A percentile compares a stretch with the other conserved stretches of the same genome.
phyloP scores from a whole-genome alignment of 1,140 invertebrate species.

The Holotrichia oblita region DNA sequence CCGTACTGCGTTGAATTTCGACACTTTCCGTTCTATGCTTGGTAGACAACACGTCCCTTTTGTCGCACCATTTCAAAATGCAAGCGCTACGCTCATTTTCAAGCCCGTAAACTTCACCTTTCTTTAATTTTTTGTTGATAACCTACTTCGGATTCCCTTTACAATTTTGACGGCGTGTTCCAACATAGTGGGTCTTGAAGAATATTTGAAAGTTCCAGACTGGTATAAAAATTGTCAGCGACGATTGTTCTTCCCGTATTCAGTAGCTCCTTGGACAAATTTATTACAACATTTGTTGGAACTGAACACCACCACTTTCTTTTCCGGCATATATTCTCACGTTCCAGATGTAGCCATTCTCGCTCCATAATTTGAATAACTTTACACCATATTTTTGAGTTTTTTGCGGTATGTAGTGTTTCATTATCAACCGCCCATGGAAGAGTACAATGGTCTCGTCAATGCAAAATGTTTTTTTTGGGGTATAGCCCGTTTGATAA shows the following conservation, averaged over 20 bases:
- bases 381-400: slow-evolving; percentile 59
- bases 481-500: background rate
- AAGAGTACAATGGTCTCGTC: slow-evolving; percentile 60
- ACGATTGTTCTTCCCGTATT: slow-evolving; percentile 50
- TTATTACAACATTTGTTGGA: slow-evolving; percentile 19
- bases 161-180: slow-evolving; percentile 1
- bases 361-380: slow-evolving; percentile 55
- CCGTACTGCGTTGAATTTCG: slow-evolving; percentile 50
- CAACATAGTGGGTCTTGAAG: slow-evolving; percentile 52
- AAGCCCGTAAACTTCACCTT: slow-evolving; percentile 51
- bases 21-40: slow-evolving; percentile 54
- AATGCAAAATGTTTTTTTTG: slow-evolving; percentile 53
- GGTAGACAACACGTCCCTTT: slow-evolving; percentile 57
- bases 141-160: slow-evolving; percentile 23
- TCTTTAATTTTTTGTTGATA: slow-evolving; percentile 53
- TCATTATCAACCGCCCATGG: no score
- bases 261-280: background rate
- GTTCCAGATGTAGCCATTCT: slow-evolving; percentile 49
- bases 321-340: slow-evolving; percentile 55
- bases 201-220: slow-evolving; percentile 55
- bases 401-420: no score
- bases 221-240: slow-evolving; percentile 63
- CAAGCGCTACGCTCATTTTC: slow-evolving; percentile 57
- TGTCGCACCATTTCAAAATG: slow-evolving; percentile 59
- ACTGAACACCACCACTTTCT: slow-evolving; percentile 38